Evolutionary conservation across 2,888 invertebrate species (phyloP).

Genomic region (Cataglyphis albicans): DNA sequence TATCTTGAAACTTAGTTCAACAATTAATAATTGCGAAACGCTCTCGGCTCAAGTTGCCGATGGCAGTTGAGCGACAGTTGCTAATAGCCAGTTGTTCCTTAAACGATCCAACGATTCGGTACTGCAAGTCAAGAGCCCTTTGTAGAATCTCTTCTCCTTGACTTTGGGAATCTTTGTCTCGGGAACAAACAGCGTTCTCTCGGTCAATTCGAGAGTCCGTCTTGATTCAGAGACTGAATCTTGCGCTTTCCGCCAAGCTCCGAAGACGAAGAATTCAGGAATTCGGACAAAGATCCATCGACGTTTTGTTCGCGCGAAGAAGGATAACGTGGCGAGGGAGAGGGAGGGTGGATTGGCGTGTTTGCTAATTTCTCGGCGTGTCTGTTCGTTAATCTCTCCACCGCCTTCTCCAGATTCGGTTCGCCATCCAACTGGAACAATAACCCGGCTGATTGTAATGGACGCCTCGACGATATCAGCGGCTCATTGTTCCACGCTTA

Average conservation of each 20-base stretch:
- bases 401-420: conserved; percentile 67
- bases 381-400: conserved; percentile 67
- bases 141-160: background rate
- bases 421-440: conserved; percentile 71
- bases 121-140: background rate
- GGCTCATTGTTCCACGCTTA: conserved; percentile 70
- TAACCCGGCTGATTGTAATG: conserved; percentile 79
- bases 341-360: conserved; percentile 33
- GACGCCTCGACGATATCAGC: conserved; percentile 65
- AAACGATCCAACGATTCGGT: background rate
- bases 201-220: conserved; percentile 16
- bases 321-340: conserved; percentile 1
- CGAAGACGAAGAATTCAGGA: background rate
- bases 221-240: background rate
- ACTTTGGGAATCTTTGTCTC: conserved; percentile 28
- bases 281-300: conserved; percentile 25
- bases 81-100: conserved; percentile 10
- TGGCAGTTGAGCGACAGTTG: conserved; percentile 2
- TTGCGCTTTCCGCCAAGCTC: background rate
- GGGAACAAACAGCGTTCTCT: background rate
- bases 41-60: background rate
- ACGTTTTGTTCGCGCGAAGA: conserved; percentile 32
- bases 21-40: conserved; percentile 25
- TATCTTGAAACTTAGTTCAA: background rate
- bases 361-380: conserved; percentile 60